A percentile compares a stretch with the other conserved stretches of the same genome.
Evolutionary conservation across 2,888 invertebrate genomes (phyloP).

Genomic region (Dasysyrphus albostriatus): DNA sequence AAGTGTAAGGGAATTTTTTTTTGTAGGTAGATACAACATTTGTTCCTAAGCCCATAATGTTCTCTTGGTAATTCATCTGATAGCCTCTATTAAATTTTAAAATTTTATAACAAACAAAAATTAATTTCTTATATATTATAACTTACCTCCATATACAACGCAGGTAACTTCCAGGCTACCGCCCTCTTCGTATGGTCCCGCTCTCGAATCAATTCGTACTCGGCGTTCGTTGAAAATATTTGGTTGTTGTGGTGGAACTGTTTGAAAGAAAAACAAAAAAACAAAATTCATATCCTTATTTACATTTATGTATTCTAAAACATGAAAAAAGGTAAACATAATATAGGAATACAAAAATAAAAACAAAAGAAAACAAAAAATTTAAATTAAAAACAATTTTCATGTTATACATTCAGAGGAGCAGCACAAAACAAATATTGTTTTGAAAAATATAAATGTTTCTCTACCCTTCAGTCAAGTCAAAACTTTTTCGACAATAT

Average conservation of each 20-base stretch:
- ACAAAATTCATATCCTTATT: constrained; percentile 14
- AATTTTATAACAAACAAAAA: not conserved
- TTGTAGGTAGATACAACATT: no score
- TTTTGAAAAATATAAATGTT: constrained; percentile 41
- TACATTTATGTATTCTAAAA: constrained; percentile 31
- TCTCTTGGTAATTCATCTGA: not conserved
- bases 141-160: constrained; percentile 89
- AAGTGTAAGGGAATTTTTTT: no score
- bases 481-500: constrained; percentile 54
- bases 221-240: constrained; percentile 89
- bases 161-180: constrained; percentile 89
- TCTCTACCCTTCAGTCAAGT: constrained; percentile 49
- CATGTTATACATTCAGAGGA: constrained; percentile 22
- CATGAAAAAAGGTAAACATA: constrained; percentile 9
- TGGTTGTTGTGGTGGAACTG: constrained; percentile 89
- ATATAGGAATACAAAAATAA: not conserved
- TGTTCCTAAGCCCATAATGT: not conserved
- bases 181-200: constrained; percentile 90
- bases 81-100: not conserved
- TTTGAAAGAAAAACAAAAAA: constrained; percentile 80
- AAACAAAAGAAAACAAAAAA: constrained; percentile 17
- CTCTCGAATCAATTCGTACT: constrained; percentile 86
- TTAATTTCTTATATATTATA: not conserved
- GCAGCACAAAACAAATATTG: constrained; percentile 41
- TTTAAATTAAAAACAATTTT: constrained; percentile 41